A percentile compares a stretch with the other conserved stretches of the same genome.
phyloP scores from a whole-genome alignment of 2,888 invertebrate genomes.

The Apodemia zela region DNA sequence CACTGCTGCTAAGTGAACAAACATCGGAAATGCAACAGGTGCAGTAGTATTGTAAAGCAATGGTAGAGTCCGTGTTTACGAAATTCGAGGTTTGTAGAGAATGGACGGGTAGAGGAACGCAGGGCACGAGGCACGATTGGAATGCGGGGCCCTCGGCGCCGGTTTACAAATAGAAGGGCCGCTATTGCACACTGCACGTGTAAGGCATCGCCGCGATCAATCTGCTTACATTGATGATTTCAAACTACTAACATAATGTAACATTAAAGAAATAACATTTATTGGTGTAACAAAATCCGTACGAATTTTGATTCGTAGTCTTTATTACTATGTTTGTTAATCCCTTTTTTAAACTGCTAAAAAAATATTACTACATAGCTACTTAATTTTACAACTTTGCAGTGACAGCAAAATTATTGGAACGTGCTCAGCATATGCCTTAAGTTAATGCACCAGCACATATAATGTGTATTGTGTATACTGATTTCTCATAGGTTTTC shows the following conservation, averaged over 20 bases:
- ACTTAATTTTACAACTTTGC: too few relatives aligned
- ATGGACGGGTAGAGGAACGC: slow-evolving; percentile 46
- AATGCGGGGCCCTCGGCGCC: slow-evolving; percentile 77
- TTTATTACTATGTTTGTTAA: too few relatives aligned
- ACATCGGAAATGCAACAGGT: slow-evolving; percentile 38
- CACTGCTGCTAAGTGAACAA: slow-evolving; percentile 48
- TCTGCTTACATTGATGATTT: slow-evolving; percentile 67
- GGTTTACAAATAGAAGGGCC: slow-evolving; percentile 79
- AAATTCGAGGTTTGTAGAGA: slow-evolving; percentile 32
- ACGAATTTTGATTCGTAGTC: background rate
- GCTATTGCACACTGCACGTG: slow-evolving; percentile 71
- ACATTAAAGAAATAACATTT: background rate
- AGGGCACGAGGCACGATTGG: slow-evolving; percentile 67
- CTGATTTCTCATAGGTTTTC: too few relatives aligned
- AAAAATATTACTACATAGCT: too few relatives aligned
- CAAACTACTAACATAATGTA: slow-evolving; percentile 26
- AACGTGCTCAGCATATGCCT: too few relatives aligned
- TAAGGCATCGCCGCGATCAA: slow-evolving; percentile 72
- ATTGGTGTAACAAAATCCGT: background rate
- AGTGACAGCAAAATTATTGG: too few relatives aligned
- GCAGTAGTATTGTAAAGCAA: slow-evolving; percentile 46
- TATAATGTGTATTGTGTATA: too few relatives aligned
- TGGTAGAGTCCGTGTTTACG: slow-evolving; percentile 34
- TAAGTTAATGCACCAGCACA: too few relatives aligned
- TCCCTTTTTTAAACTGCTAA: too few relatives aligned